Percentiles rank a stretch among this genome's conserved stretches.
Evolutionary conservation across 2,797 vertebrate species (phyloP).

Genomic region (Acanthis flammea): DNA sequence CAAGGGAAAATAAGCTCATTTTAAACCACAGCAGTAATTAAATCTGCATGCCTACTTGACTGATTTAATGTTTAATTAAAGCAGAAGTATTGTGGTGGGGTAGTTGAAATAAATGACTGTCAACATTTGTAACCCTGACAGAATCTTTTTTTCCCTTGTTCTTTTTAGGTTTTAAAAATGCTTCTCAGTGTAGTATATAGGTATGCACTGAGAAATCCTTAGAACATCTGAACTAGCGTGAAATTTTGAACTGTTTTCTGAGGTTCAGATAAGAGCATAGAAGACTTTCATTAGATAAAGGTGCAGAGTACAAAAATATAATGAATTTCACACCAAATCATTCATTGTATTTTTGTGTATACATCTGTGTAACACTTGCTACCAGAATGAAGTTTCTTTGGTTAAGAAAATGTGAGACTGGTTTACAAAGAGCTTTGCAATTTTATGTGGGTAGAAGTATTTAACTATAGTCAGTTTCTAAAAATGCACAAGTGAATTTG

Average conservation of each 20-base stretch:
- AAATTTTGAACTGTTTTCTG: background rate
- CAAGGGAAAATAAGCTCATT: conserved; percentile 36
- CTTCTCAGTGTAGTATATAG: background rate
- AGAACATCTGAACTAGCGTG: background rate
- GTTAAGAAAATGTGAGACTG: background rate
- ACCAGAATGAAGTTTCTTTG: background rate
- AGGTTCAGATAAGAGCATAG: background rate
- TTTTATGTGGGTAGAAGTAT: background rate
- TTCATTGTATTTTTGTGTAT: background rate
- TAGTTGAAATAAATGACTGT: background rate
- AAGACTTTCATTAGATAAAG: background rate
- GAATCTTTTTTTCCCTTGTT: background rate
- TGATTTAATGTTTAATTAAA: conserved; percentile 41
- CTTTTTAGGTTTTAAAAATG: background rate
- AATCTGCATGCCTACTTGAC: conserved; percentile 25
- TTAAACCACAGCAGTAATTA: conserved; percentile 10
- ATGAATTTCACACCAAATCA: background rate
- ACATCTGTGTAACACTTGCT: background rate
- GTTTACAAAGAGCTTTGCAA: background rate
- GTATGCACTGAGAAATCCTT: background rate
- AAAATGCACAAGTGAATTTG: background rate
- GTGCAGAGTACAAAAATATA: background rate
- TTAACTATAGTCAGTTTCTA: background rate
- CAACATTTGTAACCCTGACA: background rate
- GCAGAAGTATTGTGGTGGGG: background rate